Conservation (phyloP, 2,888 invertebrate genomes). For the Dolichopus griseipennis region DNA sequence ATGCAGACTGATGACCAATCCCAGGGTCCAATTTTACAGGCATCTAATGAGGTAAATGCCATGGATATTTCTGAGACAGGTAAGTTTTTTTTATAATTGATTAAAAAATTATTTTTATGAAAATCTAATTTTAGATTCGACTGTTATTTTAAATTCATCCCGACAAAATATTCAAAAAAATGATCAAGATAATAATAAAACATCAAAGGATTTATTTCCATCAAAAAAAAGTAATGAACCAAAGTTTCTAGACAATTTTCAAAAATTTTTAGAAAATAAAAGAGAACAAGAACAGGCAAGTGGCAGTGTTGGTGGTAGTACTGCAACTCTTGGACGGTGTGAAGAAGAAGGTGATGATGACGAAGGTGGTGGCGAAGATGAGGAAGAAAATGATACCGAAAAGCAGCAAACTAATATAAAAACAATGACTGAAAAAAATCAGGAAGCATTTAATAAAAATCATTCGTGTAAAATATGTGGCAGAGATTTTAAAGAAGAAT, state of each 20-base stretch:
- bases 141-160: background rate
- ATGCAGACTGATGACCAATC: background rate
- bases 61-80: background rate
- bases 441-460: background rate
- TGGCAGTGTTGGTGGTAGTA: too few relatives aligned
- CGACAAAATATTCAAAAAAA: background rate
- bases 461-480: background rate
- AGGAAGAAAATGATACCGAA: background rate
- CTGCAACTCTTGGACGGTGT: too few relatives aligned
- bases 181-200: background rate
- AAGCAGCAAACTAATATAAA: too few relatives aligned
- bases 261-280: slow-evolving; percentile 3
- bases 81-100: background rate
- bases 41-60: background rate
- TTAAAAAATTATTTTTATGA: too few relatives aligned
- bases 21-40: background rate
- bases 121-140: background rate
- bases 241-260: background rate
- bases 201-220: background rate
- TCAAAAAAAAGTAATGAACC: background rate
- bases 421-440: background rate
- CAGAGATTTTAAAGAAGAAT: background rate
- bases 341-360: too few relatives aligned
- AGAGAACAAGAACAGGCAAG: background rate
- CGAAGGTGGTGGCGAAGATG: background rate